Evolutionary conservation across 2,113 vertebrate species (phyloP).

Genomic region (Etheostoma spectabile): DNA sequence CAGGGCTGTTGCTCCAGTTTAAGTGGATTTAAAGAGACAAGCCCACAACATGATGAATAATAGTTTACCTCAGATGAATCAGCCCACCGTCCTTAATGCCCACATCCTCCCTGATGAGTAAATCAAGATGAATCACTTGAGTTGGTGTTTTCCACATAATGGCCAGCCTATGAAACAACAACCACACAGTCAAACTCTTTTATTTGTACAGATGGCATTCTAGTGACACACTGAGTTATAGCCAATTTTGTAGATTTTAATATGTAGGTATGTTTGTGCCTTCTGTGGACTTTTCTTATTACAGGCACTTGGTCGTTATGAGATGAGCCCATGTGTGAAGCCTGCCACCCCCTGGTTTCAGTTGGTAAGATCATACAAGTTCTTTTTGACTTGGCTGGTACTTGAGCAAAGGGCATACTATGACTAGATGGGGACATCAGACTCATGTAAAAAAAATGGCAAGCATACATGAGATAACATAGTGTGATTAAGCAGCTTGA

Average conservation of each 20-base stretch:
- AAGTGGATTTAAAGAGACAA: conserved; percentile 10
- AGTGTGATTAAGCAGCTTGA: not conserved
- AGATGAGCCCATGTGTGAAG: conserved; percentile 37
- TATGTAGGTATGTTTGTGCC: conserved; percentile 9
- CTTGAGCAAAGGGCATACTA: not conserved
- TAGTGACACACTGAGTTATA: not conserved
- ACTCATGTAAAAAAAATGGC: not conserved
- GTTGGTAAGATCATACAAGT: conserved; percentile 22
- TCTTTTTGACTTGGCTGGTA: not conserved
- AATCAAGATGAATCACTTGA: conserved; percentile 62
- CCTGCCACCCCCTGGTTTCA: conserved; percentile 60
- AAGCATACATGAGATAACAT: not conserved
- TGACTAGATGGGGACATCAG: not conserved
- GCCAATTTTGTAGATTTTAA: conserved; percentile 15
- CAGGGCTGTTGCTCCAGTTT: not conserved
- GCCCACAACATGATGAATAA: conserved; percentile 31
- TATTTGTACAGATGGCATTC: conserved; percentile 23
- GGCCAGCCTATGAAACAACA: conserved; percentile 32
- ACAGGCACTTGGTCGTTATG: conserved; percentile 5
- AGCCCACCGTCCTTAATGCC: conserved; percentile 38
- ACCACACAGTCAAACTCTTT: conserved; percentile 1
- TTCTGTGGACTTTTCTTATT: not conserved
- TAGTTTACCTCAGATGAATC: conserved; percentile 31
- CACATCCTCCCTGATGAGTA: conserved; percentile 48
- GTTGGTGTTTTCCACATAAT: conserved; percentile 17